Evolutionary conservation across 2,888 invertebrate species (phyloP), one percentile per base, ranked within the genome.

Genomic region (Cryptus armator): DNA sequence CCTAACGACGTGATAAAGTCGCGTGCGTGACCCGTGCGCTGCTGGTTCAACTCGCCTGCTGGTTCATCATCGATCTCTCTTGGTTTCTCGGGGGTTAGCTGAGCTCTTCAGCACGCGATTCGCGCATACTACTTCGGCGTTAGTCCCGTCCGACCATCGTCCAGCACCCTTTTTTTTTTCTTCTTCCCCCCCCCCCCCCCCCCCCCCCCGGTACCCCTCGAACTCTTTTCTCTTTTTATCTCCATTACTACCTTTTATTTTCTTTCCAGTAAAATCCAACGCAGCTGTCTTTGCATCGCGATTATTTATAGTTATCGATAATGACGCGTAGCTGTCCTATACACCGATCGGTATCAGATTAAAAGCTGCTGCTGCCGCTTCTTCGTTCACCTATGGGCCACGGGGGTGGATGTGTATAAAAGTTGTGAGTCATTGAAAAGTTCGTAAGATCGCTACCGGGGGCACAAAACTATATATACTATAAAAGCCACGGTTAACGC

Each of bases 31-130:
- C 89, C 89, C 75, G 72, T 43, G 24, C 75, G 79, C 83, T 81
- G 83, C 84, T 83, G 81, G 84, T 85, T 86, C 76, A 80, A 84
- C 83, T 89, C 87, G 86, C 88, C 90, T 89, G 89, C 88, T 87
- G 83, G 88, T 87, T 89, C 91, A 86, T 90, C 91, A 91, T 91
- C 89, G 90, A 91, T 91, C 90, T 70, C 74, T 70, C 74, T 53
- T 76, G 24, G 62, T 76, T 81, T 79, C 79, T 53, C 79, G 37
- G 44, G 51, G 71, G 62, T 48, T 62, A 77, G 74, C 72, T 53
- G 56, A 79, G 81, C 48, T 75, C 76, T 79, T 72, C 51, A 79
- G 76, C 86, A 86, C 86, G 86, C 86, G 86, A 86, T 86, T 85
- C 82, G 75, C 79, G 79, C 82, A 81, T 77, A 77, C 79, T 64